Conservation (phyloP, 2,113 vertebrate species). For the Chroicocephalus ridibundus region DNA sequence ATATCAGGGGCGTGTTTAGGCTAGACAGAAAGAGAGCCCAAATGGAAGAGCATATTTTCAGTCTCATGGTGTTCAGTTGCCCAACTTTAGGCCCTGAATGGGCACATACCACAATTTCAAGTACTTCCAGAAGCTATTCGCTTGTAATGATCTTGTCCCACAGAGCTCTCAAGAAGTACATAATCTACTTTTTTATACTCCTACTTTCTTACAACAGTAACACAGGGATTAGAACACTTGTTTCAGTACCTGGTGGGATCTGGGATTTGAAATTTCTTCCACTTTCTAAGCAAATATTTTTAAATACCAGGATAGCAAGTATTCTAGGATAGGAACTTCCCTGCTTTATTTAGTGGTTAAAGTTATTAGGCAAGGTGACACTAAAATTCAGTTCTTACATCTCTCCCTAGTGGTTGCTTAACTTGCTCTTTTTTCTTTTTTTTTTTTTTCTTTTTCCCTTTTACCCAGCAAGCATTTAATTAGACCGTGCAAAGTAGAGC, state of each 20-base stretch:
- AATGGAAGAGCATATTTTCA: neutral
- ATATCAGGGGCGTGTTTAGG: neutral
- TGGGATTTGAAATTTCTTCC: neutral
- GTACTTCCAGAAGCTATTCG: neutral
- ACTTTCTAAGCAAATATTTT: neutral
- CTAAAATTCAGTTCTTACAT: neutral
- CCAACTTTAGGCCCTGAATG: neutral
- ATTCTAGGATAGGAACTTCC: neutral
- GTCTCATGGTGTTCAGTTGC: neutral
- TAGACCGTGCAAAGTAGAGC: neutral
- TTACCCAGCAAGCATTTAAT: neutral
- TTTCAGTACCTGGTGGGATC: neutral
- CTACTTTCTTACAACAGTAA: neutral
- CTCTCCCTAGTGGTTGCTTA: neutral
- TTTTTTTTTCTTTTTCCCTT: neutral
- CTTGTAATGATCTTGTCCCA: neutral
- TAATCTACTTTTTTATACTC: neutral
- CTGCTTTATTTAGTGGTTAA: neutral
- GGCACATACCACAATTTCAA: fast-evolving
- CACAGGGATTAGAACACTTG: neutral
- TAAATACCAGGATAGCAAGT: neutral
- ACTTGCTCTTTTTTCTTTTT: neutral
- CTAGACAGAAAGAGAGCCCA: neutral
- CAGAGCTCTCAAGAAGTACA: neutral
- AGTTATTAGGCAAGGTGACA: neutral